Base-by-base conservation (phyloP, 2,113 vertebrate species). In the Nansenia antarctica region DNA sequence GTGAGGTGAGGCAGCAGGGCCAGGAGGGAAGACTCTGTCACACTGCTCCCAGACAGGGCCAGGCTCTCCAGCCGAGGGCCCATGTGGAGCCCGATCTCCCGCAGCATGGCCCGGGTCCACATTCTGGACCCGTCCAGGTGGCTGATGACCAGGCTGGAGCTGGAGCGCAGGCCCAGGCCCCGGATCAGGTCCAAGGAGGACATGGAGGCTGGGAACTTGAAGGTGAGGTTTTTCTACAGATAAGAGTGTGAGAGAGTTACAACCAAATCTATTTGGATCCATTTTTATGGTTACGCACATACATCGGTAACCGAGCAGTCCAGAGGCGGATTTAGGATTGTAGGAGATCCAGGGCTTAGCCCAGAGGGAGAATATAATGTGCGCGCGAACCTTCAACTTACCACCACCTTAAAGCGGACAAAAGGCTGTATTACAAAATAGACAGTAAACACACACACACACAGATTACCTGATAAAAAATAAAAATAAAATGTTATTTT, bases 1-100 rank as follows among this genome's bases (percentile, higher is more conserved):
- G 89, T 93, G 59, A 94, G 94, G 42, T 77, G 81, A 5, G 92
- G 85, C 6, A 95, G 84, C 58, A 96, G 86, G 7, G 69, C 60
- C 73, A 94, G 70, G 30, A 95, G 92, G 24, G 90, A 90, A 15
- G 90, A 81, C 76, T 95, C 94, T 0, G 90, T 92, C 49, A 93
- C 75, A 12, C 91, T 93, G 85, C 92, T 92, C 1, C 90, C 90
- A 0, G 90, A 80, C 31, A 95, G 90, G 8, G 90, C 88, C 77
- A 96, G 72, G 62, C 90, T 90, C 69, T 92, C 85, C 72, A 96
- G 74, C 0, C 83, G 84, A 0, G 91, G 76, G 45, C 94, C 94
- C 47, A 95, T 67, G 67, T 82, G 76, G 15, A 53, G 42, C 15
- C 80, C 78, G 18, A 95, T 85, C 78, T 87, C 90, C 74, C 80